Percentiles rank a stretch among this genome's conserved stretches.
These are phyloP conservation scores for Setipinna tenuifilis DNA, from an alignment of 2,797 vertebrate genomes.

Conservation along the genomic window DNA sequence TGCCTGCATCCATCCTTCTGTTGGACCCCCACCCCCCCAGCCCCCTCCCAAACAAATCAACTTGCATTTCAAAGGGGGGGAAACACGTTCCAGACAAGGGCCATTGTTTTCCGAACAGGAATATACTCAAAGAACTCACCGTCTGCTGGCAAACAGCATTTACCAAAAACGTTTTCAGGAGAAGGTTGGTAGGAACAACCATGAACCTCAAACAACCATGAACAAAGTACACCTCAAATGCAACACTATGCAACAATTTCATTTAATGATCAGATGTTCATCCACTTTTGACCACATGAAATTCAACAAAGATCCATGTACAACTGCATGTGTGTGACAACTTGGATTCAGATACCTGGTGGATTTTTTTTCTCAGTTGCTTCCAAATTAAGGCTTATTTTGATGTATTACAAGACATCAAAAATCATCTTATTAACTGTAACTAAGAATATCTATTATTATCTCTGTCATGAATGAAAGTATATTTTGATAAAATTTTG, in stretches of 20 bases:
- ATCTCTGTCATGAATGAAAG: too few relatives aligned
- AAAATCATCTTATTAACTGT: too few relatives aligned
- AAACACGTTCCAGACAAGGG: background rate
- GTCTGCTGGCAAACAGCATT: background rate
- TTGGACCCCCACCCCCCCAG: background rate
- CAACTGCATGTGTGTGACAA: background rate
- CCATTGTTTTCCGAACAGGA: background rate
- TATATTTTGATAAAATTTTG: too few relatives aligned
- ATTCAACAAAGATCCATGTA: background rate
- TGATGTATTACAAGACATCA: too few relatives aligned
- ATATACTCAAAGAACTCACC: background rate
- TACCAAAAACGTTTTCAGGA: background rate
- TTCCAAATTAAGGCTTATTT: too few relatives aligned
- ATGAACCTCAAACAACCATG: background rate
- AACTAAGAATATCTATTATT: too few relatives aligned
- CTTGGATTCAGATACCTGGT: background rate
- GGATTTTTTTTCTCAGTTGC: too few relatives aligned
- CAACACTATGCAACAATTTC: background rate
- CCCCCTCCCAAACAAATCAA: background rate
- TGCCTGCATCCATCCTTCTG: slow-evolving; percentile 2
- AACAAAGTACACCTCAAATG: background rate
- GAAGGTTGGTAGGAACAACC: background rate
- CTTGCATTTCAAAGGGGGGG: slow-evolving; percentile 30
- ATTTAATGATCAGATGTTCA: background rate
- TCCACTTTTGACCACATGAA: background rate